phyloP scores from a whole-genome alignment of 2,888 invertebrate genomes.

The Scelioninae gen. 1 region DNA sequence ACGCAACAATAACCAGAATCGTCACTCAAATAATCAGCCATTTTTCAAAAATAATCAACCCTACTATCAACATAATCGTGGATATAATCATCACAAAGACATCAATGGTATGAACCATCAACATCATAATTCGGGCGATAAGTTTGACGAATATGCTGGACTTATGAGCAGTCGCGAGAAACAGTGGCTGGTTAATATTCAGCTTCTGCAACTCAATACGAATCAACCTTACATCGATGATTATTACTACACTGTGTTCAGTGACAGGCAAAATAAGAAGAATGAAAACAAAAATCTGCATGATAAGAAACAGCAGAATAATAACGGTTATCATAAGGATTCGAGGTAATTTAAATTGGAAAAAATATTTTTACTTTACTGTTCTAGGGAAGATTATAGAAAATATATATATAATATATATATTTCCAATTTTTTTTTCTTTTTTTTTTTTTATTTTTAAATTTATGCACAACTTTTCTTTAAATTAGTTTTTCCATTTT shows the following conservation, averaged over 20 bases:
- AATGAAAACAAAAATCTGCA: slow-evolving; percentile 74
- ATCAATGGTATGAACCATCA: slow-evolving; percentile 54
- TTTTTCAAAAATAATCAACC: slow-evolving; percentile 82
- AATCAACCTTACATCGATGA: slow-evolving; percentile 98
- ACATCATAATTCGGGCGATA: slow-evolving; percentile 74
- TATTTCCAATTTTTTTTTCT: no score
- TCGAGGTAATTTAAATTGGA: slow-evolving; percentile 80
- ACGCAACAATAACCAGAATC: slow-evolving; percentile 77
- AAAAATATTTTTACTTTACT: no score
- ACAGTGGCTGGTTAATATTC: slow-evolving; percentile 98
- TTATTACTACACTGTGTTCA: slow-evolving; percentile 94
- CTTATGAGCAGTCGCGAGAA: slow-evolving; percentile 97
- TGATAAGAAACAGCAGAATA: slow-evolving; percentile 79
- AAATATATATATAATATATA: no score
- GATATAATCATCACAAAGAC: slow-evolving; percentile 74
- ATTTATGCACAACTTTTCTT: no score
- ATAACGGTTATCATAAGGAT: slow-evolving; percentile 82
- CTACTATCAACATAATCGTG: slow-evolving; percentile 77
- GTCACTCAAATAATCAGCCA: slow-evolving; percentile 80
- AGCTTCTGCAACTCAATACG: slow-evolving; percentile 95
- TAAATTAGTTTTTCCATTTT: no score
- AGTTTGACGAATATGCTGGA: slow-evolving; percentile 93
- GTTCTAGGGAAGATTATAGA: no score
- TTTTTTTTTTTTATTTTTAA: no score
- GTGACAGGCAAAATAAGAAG: slow-evolving; percentile 80